phyloP scores from a whole-genome alignment of 2,888 invertebrate genomes.

The Cepaea hortensis region DNA sequence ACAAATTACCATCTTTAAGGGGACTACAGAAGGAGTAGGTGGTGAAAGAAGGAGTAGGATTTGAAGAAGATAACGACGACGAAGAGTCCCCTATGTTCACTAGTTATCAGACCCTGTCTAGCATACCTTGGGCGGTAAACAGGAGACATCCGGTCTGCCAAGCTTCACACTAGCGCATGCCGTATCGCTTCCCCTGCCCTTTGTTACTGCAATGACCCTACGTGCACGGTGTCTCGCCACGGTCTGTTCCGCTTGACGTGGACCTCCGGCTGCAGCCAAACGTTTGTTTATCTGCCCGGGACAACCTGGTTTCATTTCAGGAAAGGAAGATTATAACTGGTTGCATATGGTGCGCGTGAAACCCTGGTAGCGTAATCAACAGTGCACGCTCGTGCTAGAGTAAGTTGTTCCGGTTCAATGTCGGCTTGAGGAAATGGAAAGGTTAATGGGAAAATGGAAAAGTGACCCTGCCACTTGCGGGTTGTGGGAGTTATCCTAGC shows the following conservation, averaged over 20 bases:
- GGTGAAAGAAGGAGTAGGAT: too few relatives aligned
- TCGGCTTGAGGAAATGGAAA: too few relatives aligned
- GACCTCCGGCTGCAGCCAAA: not conserved
- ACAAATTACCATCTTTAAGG: too few relatives aligned
- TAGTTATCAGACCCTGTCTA: not conserved
- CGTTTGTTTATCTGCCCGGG: slow-evolving; percentile 14
- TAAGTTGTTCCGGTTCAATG: too few relatives aligned
- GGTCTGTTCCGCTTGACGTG: slow-evolving; percentile 20
- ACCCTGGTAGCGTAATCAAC: too few relatives aligned
- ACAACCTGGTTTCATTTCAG: slow-evolving; percentile 1
- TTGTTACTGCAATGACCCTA: not conserved
- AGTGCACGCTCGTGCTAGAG: too few relatives aligned
- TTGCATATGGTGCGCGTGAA: not conserved
- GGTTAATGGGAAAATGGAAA: too few relatives aligned
- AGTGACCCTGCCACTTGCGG: too few relatives aligned
- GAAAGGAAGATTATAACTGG: not conserved
- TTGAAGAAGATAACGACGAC: too few relatives aligned
- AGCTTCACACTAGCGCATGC: not conserved
- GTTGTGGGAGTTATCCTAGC: too few relatives aligned
- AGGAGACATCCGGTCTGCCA: not conserved
- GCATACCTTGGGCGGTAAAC: not conserved
- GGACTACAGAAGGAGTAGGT: too few relatives aligned
- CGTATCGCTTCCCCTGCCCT: not conserved
- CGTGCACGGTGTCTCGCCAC: not conserved
- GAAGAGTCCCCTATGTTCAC: too few relatives aligned